Conservation (phyloP, 2,888 invertebrate genomes). For the Cataglyphis albicans region DNA sequence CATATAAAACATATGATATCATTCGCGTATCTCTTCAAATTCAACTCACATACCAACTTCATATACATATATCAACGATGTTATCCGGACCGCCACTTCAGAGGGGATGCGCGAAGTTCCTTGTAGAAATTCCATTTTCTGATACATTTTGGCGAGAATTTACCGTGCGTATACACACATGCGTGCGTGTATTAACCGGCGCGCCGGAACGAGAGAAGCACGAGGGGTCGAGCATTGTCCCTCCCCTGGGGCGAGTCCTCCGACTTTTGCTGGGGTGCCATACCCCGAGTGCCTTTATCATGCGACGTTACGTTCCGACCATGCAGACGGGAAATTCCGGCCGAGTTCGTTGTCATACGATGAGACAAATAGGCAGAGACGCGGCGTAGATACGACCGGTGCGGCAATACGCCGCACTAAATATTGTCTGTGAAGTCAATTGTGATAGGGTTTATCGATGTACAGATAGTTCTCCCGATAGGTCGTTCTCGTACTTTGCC, state of each 20-base stretch:
- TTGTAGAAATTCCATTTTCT: slow-evolving; percentile 49
- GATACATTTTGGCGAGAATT: slow-evolving; percentile 20
- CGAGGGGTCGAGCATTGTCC: slow-evolving; percentile 53
- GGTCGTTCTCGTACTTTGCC: not conserved
- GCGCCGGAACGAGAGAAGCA: slow-evolving; percentile 49
- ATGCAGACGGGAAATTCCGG: slow-evolving; percentile 69
- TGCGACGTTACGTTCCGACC: slow-evolving; percentile 50
- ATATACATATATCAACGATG: slow-evolving; percentile 7
- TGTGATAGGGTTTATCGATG: slow-evolving; percentile 48
- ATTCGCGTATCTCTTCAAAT: not conserved
- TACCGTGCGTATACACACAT: not conserved
- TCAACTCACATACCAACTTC: not conserved
- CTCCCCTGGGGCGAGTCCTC: slow-evolving; percentile 37
- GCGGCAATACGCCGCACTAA: slow-evolving; percentile 51
- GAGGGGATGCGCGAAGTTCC: slow-evolving; percentile 11
- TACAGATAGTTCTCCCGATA: slow-evolving; percentile 41
- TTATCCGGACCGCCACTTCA: slow-evolving; percentile 28
- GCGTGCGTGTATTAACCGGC: slow-evolving; percentile 39
- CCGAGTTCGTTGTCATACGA: slow-evolving; percentile 46
- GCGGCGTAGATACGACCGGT: slow-evolving; percentile 56
- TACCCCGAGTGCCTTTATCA: slow-evolving; percentile 68
- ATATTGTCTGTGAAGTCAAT: slow-evolving; percentile 51
- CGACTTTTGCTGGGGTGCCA: slow-evolving; percentile 56
- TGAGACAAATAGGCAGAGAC: slow-evolving; percentile 66
- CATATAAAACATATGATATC: not conserved